Evolutionary conservation across 2,888 invertebrate species (phyloP).

Genomic region (Morpho achilles): DNA sequence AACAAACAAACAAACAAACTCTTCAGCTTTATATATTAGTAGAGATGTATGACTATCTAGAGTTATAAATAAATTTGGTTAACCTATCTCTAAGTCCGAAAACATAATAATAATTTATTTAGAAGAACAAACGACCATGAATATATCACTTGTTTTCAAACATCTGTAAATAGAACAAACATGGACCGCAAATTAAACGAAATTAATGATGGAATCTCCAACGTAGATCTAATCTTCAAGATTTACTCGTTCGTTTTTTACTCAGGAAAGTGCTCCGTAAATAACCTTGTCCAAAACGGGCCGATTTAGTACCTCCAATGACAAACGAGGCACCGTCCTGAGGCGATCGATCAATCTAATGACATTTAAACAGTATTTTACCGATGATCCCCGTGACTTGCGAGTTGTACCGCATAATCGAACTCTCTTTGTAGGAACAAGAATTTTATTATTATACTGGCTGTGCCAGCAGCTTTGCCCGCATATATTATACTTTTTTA

Average conservation of each 20-base stretch:
- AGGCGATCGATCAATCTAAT: constrained; percentile 65
- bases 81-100: no score
- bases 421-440: constrained; percentile 10
- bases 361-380: constrained; percentile 58
- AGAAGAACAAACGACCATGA: no score
- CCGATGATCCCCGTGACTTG: constrained; percentile 48
- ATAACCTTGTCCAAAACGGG: constrained; percentile 59
- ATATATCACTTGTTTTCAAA: constrained; percentile 32
- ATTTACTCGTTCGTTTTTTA: constrained; percentile 58
- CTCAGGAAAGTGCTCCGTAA: constrained; percentile 52
- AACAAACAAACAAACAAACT: no score
- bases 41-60: no score
- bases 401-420: constrained; percentile 24
- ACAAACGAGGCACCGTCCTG: constrained; percentile 63
- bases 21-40: no score
- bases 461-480: no score
- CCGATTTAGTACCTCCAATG: constrained; percentile 65
- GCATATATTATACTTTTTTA: no score
- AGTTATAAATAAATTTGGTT: no score
- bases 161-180: constrained; percentile 30
- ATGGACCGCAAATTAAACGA: constrained; percentile 36
- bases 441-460: constrained; percentile 16
- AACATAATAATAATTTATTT: no score
- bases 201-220: constrained; percentile 61
- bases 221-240: constrained; percentile 54